phyloP scores from a whole-genome alignment of 2,797 vertebrate species.

The Luscinia luscinia region DNA sequence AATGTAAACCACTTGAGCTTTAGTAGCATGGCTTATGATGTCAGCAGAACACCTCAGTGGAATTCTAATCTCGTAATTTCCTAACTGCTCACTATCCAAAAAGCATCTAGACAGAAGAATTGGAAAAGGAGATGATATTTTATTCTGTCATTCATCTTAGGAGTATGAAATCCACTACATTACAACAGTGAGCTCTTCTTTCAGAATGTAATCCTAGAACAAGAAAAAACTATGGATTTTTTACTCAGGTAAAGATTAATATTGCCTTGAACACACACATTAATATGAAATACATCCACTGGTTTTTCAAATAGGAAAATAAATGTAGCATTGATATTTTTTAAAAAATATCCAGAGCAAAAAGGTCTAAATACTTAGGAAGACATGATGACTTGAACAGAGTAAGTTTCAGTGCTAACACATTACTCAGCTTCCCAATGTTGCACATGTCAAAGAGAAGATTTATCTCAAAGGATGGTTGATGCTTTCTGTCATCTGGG shows the following conservation, averaged over 20 bases:
- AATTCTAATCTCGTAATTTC: constrained; percentile 6
- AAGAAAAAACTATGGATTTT: background rate
- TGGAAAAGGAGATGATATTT: background rate
- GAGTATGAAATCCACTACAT: background rate
- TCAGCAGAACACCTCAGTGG: background rate
- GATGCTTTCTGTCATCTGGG: background rate
- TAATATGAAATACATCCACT: background rate
- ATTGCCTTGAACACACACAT: background rate
- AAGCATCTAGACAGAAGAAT: background rate
- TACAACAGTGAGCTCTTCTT: background rate
- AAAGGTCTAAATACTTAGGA: background rate
- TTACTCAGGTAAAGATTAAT: background rate
- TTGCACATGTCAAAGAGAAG: background rate
- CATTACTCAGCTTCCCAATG: background rate
- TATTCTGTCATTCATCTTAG: background rate
- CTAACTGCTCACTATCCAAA: background rate
- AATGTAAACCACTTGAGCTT: constrained; percentile 19
- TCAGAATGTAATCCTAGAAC: background rate
- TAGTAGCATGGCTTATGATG: background rate
- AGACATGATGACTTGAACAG: background rate
- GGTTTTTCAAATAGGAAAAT: background rate
- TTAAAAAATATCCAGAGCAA: background rate
- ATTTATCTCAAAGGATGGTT: background rate
- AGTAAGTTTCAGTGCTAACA: background rate
- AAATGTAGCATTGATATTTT: background rate